Evolutionary conservation across 2,888 invertebrate species (phyloP), one percentile per base, ranked within the genome.

Genomic region (Muscina levida): DNA sequence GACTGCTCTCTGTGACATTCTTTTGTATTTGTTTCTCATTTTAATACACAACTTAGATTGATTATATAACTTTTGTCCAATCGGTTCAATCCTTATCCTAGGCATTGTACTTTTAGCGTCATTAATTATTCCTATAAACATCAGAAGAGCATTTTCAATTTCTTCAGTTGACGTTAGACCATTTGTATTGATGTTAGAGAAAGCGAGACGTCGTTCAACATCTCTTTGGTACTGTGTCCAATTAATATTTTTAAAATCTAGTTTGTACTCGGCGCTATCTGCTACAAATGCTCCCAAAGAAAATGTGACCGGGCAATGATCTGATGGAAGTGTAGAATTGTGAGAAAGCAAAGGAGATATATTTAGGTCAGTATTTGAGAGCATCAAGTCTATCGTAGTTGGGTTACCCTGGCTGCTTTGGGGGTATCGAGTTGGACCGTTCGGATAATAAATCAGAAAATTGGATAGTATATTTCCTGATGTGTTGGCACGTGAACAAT

Each of bases 311-410:
- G 44, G 65, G 15, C 19, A 22, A 19, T 65, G 31, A 24, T 65
- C 65, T 26, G 65, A 65, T 11, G 44, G 44, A n/a, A 65, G 44
- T 1, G 15, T 65, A 6, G n/a, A 17, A 13, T 44, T 11, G n/a
- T 65, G 65, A 19, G 22, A 10, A 44, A 44, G 3, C 1, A 65
- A 24, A 10, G 22, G 24, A n/a, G 24, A 44, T 24, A 65, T 24
- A 65, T n/a, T 13, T n/a, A 65, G 13, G 6, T 19, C 24, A 22
- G 65, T 22, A 24, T 65, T 65, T 4, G 65, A 44, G 3, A 65
- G 13, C 22, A 65, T 22, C 4, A 42, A 19, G 19, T 42, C 42
- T 42, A 42, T 62, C 3, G 24, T 44, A 5, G 13, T 13, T 22
- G 44, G 24, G 1, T 19, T 11, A 5, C 26, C 48, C 2, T 48